Conservation (phyloP, 2,113 vertebrate species). For the Nestor notabilis region DNA sequence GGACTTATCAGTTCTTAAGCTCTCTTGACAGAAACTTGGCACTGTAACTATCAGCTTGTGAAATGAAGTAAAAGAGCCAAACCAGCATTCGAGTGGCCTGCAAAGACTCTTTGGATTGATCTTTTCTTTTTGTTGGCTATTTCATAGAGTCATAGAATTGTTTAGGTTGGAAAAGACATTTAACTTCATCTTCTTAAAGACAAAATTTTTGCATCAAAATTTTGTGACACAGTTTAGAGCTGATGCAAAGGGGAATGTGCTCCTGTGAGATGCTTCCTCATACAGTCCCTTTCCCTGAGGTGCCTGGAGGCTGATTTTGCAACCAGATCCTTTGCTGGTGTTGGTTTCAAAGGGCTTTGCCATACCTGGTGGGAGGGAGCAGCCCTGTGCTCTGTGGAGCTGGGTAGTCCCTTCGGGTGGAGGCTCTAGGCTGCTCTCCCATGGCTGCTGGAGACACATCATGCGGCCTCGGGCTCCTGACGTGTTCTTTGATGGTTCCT, state of each 20-base stretch:
- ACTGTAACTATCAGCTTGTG: neutral
- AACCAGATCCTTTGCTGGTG: neutral
- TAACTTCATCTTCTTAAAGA: neutral
- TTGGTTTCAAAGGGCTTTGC: neutral
- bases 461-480: neutral
- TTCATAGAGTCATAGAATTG: neutral
- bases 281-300: neutral
- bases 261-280: neutral
- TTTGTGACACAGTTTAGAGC: neutral
- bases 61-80: neutral
- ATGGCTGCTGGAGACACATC: slow-evolving; percentile 44
- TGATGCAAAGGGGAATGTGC: neutral
- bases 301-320: neutral
- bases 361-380: neutral
- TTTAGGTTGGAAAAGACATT: neutral
- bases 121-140: neutral
- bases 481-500: slow-evolving; percentile 44
- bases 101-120: neutral
- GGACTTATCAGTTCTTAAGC: neutral
- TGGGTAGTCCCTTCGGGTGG: neutral
- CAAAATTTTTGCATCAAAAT: neutral
- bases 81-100: neutral
- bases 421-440: slow-evolving; percentile 37
- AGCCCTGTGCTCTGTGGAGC: neutral
- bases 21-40: neutral